Conservation (phyloP, 1,140 invertebrate species). For the Melitaea cinxia region DNA sequence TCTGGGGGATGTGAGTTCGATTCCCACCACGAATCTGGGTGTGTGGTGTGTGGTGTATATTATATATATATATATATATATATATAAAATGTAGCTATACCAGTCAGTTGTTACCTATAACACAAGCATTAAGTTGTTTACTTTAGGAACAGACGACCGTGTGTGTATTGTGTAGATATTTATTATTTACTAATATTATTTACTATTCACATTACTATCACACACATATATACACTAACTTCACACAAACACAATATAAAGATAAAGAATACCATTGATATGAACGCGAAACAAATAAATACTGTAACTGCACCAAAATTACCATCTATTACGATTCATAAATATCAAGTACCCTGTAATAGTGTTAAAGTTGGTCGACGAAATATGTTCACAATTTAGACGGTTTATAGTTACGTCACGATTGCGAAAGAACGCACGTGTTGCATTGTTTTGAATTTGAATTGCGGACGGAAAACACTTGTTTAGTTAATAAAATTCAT, state of each 20-base stretch:
- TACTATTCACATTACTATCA: too few species aligned
- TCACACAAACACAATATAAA: background rate
- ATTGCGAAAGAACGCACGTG: constrained; percentile 28
- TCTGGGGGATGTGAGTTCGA: too few species aligned
- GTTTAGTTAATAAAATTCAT: constrained; percentile 10
- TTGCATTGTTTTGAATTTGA: constrained; percentile 20
- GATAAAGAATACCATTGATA: background rate
- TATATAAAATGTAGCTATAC: too few species aligned
- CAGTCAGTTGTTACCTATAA: too few species aligned
- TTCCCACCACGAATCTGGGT: too few species aligned
- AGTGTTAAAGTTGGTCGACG: constrained; percentile 17
- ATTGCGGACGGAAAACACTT: constrained; percentile 18
- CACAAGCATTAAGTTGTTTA: too few species aligned
- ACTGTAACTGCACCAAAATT: constrained; percentile 3
- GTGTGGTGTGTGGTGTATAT: too few species aligned
- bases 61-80: too few species aligned
- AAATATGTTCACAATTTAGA: constrained; percentile 18
- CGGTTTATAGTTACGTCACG: constrained; percentile 31
- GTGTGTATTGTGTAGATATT: too few species aligned
- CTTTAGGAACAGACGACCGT: too few species aligned
- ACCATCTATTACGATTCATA: constrained; percentile 15
- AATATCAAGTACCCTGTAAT: constrained; percentile 26
- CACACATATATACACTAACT: background rate
- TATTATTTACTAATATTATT: too few species aligned
- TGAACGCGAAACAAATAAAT: constrained; percentile 1